Conservation (phyloP, 1,140 invertebrate genomes). For the Drosophila asahinai region DNA sequence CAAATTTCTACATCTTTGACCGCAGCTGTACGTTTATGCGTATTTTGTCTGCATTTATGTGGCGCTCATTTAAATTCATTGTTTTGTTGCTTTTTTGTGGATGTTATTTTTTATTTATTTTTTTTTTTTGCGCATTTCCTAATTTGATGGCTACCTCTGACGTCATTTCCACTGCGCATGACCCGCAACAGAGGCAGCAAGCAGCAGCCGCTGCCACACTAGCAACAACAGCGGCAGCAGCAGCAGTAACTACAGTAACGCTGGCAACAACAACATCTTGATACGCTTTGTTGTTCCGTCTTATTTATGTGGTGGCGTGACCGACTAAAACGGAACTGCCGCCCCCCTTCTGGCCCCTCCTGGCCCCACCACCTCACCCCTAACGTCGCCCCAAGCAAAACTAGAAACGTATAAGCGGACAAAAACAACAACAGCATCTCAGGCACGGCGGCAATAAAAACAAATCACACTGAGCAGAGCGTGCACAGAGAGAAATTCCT, state of each 20-base stretch:
- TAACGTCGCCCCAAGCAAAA: slow-evolving; percentile 26
- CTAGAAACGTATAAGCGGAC: slow-evolving; percentile 43
- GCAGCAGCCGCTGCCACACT: slow-evolving; percentile 12
- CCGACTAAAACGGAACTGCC: slow-evolving; percentile 79
- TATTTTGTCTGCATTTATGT: slow-evolving; percentile 49
- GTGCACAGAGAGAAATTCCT: slow-evolving; percentile 3
- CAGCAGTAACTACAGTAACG: slow-evolving; percentile 43
- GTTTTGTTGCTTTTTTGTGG: slow-evolving; percentile 42
- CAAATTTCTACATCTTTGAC: slow-evolving; percentile 20
- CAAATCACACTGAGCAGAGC: slow-evolving; percentile 25
- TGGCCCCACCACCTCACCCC: neutral
- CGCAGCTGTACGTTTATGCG: slow-evolving; percentile 17
- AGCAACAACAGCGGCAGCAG: slow-evolving; percentile 34
- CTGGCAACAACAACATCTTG: slow-evolving; percentile 56
- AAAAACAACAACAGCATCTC: slow-evolving; percentile 58
- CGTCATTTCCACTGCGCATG: slow-evolving; percentile 78
- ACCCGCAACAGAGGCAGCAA: slow-evolving; percentile 58
- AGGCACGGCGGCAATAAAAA: slow-evolving; percentile 51
- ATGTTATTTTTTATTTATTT: slow-evolving; percentile 21
- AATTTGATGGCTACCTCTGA: slow-evolving; percentile 76
- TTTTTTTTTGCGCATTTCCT: slow-evolving; percentile 74
- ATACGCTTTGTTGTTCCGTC: slow-evolving; percentile 63
- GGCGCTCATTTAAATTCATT: slow-evolving; percentile 61
- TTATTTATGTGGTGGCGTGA: slow-evolving; percentile 79
- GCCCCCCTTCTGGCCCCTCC: slow-evolving; percentile 23